A percentile compares a stretch with the other conserved stretches of the same genome.
phyloP scores from a whole-genome alignment of 2,113 vertebrate species.

The Chelonoidis abingdonii region DNA sequence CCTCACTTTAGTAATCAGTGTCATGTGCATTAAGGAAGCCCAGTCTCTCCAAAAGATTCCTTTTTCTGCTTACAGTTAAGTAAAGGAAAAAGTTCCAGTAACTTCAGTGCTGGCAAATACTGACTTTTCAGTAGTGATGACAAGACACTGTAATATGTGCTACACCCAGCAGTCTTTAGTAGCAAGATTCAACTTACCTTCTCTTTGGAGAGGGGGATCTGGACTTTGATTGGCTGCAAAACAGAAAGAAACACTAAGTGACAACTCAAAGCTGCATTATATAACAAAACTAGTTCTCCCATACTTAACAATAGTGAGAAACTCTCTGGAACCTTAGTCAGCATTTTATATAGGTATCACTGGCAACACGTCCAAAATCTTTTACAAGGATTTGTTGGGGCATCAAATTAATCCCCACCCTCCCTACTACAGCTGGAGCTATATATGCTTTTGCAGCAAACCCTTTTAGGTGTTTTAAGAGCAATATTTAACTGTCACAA shows the following conservation, averaged over 20 bases:
- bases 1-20: not conserved
- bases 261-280: not conserved
- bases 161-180: rapidly evolving
- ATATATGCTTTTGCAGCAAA: not conserved
- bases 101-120: not conserved
- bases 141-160: not conserved
- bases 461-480: not conserved
- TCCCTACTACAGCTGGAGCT: not conserved
- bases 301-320: not conserved
- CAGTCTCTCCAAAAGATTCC: not conserved
- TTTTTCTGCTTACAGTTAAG: not conserved
- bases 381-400: not conserved
- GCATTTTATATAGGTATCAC: not conserved
- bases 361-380: not conserved
- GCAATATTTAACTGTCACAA: not conserved
- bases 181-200: conserved; percentile 81
- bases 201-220: conserved; percentile 87
- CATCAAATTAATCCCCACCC: not conserved
- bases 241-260: conserved; percentile 65
- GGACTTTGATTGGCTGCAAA: conserved; percentile 87
- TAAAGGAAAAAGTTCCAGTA: not conserved
- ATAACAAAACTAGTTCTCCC: not conserved
- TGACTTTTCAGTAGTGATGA: not conserved
- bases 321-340: not conserved
- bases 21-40: not conserved